phyloP scores from a whole-genome alignment of 2,113 vertebrate species.

The Pterocles orientalis region DNA sequence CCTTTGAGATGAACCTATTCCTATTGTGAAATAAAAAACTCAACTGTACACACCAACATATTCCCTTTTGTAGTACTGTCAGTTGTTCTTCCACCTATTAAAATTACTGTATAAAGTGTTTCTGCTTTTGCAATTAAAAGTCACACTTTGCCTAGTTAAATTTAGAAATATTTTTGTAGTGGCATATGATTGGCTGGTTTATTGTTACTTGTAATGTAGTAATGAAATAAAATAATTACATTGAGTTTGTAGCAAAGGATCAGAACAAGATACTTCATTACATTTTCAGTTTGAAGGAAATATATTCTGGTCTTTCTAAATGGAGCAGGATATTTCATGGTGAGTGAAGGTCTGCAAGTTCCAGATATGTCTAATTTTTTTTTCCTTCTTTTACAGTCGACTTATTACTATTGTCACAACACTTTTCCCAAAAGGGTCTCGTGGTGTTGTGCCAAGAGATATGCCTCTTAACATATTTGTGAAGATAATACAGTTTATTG shows the following conservation, averaged over 20 bases:
- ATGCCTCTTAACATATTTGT: slow-evolving; percentile 99
- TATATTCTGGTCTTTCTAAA: slow-evolving; percentile 1
- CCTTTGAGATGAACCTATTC: background rate
- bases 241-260: background rate
- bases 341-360: background rate
- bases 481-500: slow-evolving; percentile 99
- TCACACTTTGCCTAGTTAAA: background rate
- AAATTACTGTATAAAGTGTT: background rate
- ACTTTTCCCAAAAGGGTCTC: slow-evolving; percentile 97
- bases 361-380: slow-evolving; percentile 41
- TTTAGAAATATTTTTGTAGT: background rate
- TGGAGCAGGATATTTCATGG: background rate
- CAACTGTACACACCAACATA: background rate
- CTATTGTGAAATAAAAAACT: background rate
- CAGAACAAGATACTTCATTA: background rate
- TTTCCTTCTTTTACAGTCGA: slow-evolving; percentile 81
- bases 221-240: background rate
- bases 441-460: slow-evolving; percentile 95
- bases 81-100: background rate
- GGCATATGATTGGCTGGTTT: background rate
- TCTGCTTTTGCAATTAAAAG: background rate
- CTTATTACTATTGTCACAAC: slow-evolving; percentile 96
- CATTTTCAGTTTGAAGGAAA: slow-evolving; percentile 22
- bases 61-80: background rate
- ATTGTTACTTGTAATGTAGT: background rate